These are phyloP conservation scores for Acronicta aceris DNA, from an alignment of 2,888 invertebrate species.

Conservation along the genomic window DNA sequence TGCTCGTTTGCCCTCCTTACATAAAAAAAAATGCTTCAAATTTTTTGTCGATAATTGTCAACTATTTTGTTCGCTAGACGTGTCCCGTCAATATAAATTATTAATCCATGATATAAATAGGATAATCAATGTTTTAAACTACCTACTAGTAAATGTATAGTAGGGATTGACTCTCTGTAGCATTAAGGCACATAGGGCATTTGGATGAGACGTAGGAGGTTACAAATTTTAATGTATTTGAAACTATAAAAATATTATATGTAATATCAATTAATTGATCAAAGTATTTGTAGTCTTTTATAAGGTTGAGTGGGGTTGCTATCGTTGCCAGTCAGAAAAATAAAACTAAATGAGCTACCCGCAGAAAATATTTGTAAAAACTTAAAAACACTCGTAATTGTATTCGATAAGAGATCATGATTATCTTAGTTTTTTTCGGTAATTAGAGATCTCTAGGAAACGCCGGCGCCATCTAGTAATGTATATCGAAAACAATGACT, in stretches of 20 bases:
- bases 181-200: conserved; percentile 68
- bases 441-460: too few species aligned
- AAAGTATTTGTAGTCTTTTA: conserved; percentile 79
- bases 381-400: too few species aligned
- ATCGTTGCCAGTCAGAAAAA: conserved; percentile 45
- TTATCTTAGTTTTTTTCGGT: too few species aligned
- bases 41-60: background rate
- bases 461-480: too few species aligned
- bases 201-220: conserved; percentile 64
- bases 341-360: background rate
- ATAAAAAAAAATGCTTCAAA: too few species aligned
- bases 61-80: conserved; percentile 26
- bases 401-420: too few species aligned
- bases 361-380: background rate
- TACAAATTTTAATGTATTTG: conserved; percentile 59
- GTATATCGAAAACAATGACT: too few species aligned
- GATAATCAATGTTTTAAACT: conserved; percentile 62
- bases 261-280: conserved; percentile 67
- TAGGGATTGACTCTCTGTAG: conserved; percentile 75
- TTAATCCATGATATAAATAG: conserved; percentile 24
- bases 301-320: conserved; percentile 67
- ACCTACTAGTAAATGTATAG: conserved; percentile 52
- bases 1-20: too few species aligned
- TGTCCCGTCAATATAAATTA: conserved; percentile 27
- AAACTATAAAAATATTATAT: conserved; percentile 53